Evolutionary conservation across 2,888 invertebrate genomes (phyloP), one percentile per base, ranked within the genome.

Genomic region (Hecatera dysodea): DNA sequence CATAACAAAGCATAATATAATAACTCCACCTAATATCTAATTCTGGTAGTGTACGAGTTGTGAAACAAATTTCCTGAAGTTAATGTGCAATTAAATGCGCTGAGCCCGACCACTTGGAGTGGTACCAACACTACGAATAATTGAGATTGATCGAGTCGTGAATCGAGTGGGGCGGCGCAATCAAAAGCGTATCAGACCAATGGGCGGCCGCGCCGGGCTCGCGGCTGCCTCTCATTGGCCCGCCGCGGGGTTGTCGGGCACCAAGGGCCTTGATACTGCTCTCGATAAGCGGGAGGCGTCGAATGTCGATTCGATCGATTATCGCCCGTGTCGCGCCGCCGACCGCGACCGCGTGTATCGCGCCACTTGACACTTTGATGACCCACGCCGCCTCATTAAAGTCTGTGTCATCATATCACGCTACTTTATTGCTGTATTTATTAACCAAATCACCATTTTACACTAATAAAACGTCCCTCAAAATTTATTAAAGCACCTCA

Each of bases 111-210:
- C 87, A 90, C 87, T 90, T 90, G 91, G 89, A 91, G 89, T 87
- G 87, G 82, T 91, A 92, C 90, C 91, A 91, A 91, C 90, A 89
- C 65, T 74, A 84, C 90, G 90, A 90, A 90, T 93, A 94, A 95
- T 95, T 93, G 92, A 92, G 94, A 95, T 95, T 95, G 94, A 95
- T 95, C 91, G 94, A 92, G 92, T 86, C 91, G 89, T 90, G 94
- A 91, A 95, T 95, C 93, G 93, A 92, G 92, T 80, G 91, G 94
- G 95, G 95, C 95, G 95, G 94, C 79, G 95, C 95, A 94, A 95
- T 95, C 95, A 95, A 95, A 96, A 91, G 90, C 93, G 93, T 92
- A 94, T 94, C 93, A 92, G 90, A 87, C 95, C 95, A 95, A 95
- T 95, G 89, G 87, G 92, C 87, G 91, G 84, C 83, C 89, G 84